Percentiles rank a stretch among this genome's conserved stretches.
These are phyloP conservation scores for Anneissia japonica DNA, from an alignment of 35 echinoderm and acorn worm genomes.

Conservation along the genomic window DNA sequence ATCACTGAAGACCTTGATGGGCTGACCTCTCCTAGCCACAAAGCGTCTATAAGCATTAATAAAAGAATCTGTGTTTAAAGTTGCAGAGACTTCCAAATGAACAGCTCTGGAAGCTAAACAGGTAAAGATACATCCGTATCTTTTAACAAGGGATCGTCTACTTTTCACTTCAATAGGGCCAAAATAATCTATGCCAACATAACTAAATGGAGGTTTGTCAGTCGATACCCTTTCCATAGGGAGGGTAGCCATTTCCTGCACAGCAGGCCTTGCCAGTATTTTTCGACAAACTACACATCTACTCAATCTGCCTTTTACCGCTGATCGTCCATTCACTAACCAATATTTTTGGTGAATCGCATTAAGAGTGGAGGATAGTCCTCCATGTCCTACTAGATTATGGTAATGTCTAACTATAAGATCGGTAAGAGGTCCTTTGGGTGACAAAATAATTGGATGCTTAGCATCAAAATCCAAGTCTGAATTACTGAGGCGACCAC, in stretches of 20 bases:
- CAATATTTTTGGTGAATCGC: neutral
- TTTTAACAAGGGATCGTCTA: constrained; percentile 4
- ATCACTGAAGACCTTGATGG: neutral
- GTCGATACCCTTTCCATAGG: neutral
- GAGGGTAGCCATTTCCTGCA: constrained; percentile 11
- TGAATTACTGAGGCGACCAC: constrained; percentile 22
- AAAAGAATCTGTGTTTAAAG: constrained; percentile 38
- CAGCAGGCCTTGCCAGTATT: neutral
- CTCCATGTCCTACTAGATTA: constrained; percentile 6
- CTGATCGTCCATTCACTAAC: neutral
- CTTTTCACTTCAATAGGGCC: constrained; percentile 21
- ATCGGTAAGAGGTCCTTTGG: neutral
- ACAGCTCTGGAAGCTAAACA: constrained; percentile 31
- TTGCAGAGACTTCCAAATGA: constrained; percentile 16
- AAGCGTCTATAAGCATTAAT: constrained; percentile 46
- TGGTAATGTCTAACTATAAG: constrained; percentile 17
- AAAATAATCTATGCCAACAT: constrained; percentile 28
- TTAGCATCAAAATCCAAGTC: constrained; percentile 1
- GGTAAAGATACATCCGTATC: constrained; percentile 27
- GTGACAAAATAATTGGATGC: constrained; percentile 9
- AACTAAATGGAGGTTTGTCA: constrained; percentile 26
- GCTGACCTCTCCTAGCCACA: constrained; percentile 34
- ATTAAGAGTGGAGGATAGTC: neutral
- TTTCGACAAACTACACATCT: neutral
- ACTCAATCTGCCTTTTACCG: neutral